Evolutionary conservation across 2,888 invertebrate genomes (phyloP).

Genomic region (Metopia argyrocephala): DNA sequence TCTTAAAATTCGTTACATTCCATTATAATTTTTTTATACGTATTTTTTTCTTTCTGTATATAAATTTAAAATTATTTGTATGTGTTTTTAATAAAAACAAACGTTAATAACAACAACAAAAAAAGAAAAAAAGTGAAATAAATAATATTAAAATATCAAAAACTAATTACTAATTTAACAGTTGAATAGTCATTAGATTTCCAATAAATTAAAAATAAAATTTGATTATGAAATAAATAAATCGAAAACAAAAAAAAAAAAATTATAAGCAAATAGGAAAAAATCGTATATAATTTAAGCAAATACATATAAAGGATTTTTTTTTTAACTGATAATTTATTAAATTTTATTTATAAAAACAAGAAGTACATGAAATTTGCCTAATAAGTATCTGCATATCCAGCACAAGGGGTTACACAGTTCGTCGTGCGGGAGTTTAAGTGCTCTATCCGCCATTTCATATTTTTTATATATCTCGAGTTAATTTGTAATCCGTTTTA

Average conservation of each 20-base stretch:
- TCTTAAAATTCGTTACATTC: no score
- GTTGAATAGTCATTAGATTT: constrained; percentile 60
- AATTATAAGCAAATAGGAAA: not conserved
- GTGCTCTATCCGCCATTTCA: no score
- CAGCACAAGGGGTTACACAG: no score
- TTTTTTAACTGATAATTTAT: no score
- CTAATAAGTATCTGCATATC: no score
- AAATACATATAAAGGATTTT: not conserved
- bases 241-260: not conserved
- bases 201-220: constrained; percentile 55
- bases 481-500: no score
- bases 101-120: constrained; percentile 8
- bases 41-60: not conserved
- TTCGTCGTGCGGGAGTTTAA: no score
- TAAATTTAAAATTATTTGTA: constrained; percentile 16
- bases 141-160: constrained; percentile 57
- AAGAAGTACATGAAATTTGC: no score
- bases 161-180: constrained; percentile 60
- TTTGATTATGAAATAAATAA: constrained; percentile 47
- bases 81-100: no score
- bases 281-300: not conserved
- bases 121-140: constrained; percentile 12
- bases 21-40: no score
- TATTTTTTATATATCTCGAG: no score
- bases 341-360: no score